phyloP scores from a whole-genome alignment of 2,888 invertebrate genomes.

The Melitaea athalia region DNA sequence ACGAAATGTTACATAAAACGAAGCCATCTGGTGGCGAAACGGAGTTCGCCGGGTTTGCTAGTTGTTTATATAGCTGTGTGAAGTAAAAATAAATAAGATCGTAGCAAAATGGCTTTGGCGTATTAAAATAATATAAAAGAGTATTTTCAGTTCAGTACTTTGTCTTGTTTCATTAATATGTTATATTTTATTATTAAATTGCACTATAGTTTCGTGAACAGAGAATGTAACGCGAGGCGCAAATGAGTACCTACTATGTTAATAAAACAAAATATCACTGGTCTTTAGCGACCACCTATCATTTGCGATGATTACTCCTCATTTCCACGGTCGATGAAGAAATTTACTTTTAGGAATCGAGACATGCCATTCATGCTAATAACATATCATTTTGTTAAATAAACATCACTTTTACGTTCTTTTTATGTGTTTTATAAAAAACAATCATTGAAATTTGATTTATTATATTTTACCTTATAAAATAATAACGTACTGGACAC shows the following conservation, averaged over 20 bases:
- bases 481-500: slow-evolving; percentile 6
- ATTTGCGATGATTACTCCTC: slow-evolving; percentile 67
- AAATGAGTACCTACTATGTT: slow-evolving; percentile 49
- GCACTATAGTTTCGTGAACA: slow-evolving; percentile 33
- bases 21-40: too few species aligned
- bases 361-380: slow-evolving; percentile 12
- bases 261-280: slow-evolving; percentile 47
- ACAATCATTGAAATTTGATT: not conserved
- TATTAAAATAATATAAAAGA: too few species aligned
- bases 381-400: slow-evolving; percentile 5
- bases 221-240: slow-evolving; percentile 33
- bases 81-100: too few species aligned
- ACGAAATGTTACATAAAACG: too few species aligned
- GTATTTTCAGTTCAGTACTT: too few species aligned
- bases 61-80: too few species aligned
- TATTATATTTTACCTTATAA: not conserved
- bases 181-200: not conserved
- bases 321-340: slow-evolving; percentile 65
- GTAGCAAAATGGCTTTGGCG: too few species aligned
- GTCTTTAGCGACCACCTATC: slow-evolving; percentile 56
- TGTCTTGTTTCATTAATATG: too few species aligned
- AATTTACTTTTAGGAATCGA: slow-evolving; percentile 60
- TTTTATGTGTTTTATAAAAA: not conserved
- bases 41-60: too few species aligned
- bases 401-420: not conserved